Base-by-base conservation (phyloP, 23 tunicate genomes). In the Styela clava region DNA sequence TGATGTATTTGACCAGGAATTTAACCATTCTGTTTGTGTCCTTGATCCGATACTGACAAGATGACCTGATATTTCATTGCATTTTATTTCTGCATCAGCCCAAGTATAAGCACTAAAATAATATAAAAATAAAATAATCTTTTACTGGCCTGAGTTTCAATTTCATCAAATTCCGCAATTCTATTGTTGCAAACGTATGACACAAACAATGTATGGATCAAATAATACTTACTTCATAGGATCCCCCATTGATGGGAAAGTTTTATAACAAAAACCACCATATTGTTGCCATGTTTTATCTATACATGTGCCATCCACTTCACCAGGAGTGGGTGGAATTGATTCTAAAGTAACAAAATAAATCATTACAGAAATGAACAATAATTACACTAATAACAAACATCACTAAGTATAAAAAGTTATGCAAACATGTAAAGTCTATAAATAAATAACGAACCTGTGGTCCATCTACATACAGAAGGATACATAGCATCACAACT, bases 11-110 rank as follows among this genome's bases (percentile, higher is more conserved):
- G 35, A 84, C 98, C 98, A 93, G 29, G 71, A 61, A 79, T 79
- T 52, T 67, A 89, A 32, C 98, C 93, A 87, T 76, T 93, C 98
- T 0, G 69, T 62, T 63, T 93, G 94, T 3, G 79, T 24, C 1
- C 93, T 73, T 26, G 85, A 78, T 28, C 89, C 79, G 69, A 93
- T 88, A 68, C 98, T 93, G 0, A 71, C 98, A 19, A 93, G 85
- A 74, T 93, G 69, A 2, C 98, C 98, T 28, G 63, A 36, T 31
- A 74, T n/a, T 37, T 52, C 32, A 36, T 44, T 81, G 70, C 98
- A 93, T 21, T 56, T 52, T 12, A 2, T 12, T 63, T 93, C 93
- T 32, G 98, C 93, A 24, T 93, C 98, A 19, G 70, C 74, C 98
- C 98, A 93, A 21, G 91, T 78, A 1, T 62, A 30, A 2, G 80